Evolutionary conservation across 2,797 vertebrate species (phyloP).

Genomic region (Coracias cyanogaster): DNA sequence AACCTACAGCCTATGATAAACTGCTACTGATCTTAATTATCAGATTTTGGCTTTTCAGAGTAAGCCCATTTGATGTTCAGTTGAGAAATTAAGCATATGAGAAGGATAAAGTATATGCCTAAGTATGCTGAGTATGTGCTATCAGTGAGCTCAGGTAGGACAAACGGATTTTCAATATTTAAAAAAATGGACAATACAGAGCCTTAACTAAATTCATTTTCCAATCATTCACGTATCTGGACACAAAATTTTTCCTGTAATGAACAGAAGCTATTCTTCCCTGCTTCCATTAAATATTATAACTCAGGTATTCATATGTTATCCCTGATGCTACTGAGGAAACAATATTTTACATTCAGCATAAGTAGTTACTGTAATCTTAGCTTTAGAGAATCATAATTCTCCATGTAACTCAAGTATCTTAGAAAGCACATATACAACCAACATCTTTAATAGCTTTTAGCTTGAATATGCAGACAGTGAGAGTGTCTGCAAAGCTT

Average conservation of each 20-base stretch:
- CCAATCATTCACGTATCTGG: neutral
- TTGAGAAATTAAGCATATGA: neutral
- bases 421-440: neutral
- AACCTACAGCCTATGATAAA: neutral
- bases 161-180: neutral
- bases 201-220: constrained; percentile 6
- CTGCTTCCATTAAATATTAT: neutral
- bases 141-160: neutral
- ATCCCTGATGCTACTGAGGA: neutral
- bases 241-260: neutral
- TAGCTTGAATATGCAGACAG: neutral
- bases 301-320: neutral
- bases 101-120: neutral
- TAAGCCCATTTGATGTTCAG: neutral
- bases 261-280: neutral
- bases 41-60: neutral
- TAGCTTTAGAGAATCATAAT: neutral
- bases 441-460: neutral
- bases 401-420: neutral
- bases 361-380: neutral
- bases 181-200: neutral
- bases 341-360: neutral
- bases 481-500: neutral
- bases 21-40: neutral
- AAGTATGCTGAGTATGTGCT: neutral